Conservation (phyloP, 2,888 invertebrate genomes). For the Tenodera sinensis region DNA sequence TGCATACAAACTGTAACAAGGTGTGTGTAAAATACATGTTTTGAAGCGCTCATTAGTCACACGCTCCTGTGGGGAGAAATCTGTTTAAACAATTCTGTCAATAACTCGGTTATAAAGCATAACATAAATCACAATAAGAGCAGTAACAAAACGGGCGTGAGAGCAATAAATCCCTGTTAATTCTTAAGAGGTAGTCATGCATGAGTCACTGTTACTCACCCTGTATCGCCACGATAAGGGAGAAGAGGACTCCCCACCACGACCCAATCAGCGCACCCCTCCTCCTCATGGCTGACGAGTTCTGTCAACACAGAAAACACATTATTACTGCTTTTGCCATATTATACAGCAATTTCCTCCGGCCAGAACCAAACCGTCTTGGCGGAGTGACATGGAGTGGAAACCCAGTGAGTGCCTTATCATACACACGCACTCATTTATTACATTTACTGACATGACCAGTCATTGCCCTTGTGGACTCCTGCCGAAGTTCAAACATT, state of each 20-base stretch:
- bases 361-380: background rate
- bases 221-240: slow-evolving; percentile 1
- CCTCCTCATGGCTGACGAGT: background rate
- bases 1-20: too few species aligned
- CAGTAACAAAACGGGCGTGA: background rate
- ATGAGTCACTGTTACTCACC: background rate
- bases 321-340: background rate
- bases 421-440: background rate
- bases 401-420: background rate
- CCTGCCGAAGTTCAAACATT: too few species aligned
- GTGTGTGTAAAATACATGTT: too few species aligned
- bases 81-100: background rate
- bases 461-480: background rate
- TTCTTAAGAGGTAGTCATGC: background rate
- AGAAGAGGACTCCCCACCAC: slow-evolving; percentile 13
- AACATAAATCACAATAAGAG: background rate
- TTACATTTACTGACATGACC: background rate
- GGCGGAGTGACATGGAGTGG: background rate
- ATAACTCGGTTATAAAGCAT: background rate
- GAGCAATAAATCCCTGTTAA: background rate
- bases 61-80: background rate
- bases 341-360: background rate
- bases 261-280: slow-evolving; percentile 9
- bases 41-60: background rate
- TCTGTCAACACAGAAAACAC: slow-evolving; percentile 8